Evolutionary conservation across 2,113 vertebrate genomes (phyloP).

Genomic region (Ramphastos sulfuratus): DNA sequence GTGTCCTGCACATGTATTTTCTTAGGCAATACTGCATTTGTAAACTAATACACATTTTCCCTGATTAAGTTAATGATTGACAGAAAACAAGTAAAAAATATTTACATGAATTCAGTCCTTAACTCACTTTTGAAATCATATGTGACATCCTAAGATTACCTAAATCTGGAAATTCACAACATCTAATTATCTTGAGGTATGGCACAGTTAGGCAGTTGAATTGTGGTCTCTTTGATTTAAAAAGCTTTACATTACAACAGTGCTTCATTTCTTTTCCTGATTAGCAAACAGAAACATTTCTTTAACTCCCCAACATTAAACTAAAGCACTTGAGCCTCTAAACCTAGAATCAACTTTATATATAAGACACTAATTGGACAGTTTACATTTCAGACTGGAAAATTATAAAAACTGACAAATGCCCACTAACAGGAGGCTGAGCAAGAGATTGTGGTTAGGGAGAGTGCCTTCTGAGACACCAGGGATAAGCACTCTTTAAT

Average conservation of each 20-base stretch:
- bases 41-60: background rate
- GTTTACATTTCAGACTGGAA: slow-evolving; percentile 51
- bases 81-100: background rate
- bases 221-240: background rate
- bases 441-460: slow-evolving; percentile 57
- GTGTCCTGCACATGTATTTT: slow-evolving; percentile 24
- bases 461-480: background rate
- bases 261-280: background rate
- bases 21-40: background rate
- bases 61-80: background rate
- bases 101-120: background rate
- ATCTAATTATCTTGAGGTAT: background rate
- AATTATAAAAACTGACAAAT: slow-evolving; percentile 47
- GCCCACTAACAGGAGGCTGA: slow-evolving; percentile 38
- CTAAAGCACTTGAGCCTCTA: background rate
- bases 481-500: background rate
- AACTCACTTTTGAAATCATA: background rate
- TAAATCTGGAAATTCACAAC: background rate
- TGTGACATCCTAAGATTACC: background rate
- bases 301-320: background rate
- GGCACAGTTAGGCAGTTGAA: background rate
- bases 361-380: background rate
- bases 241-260: background rate
- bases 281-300: background rate
- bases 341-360: background rate